phyloP scores from a whole-genome alignment of 2,888 invertebrate genomes.

The Dasysyrphus tricinctus region DNA sequence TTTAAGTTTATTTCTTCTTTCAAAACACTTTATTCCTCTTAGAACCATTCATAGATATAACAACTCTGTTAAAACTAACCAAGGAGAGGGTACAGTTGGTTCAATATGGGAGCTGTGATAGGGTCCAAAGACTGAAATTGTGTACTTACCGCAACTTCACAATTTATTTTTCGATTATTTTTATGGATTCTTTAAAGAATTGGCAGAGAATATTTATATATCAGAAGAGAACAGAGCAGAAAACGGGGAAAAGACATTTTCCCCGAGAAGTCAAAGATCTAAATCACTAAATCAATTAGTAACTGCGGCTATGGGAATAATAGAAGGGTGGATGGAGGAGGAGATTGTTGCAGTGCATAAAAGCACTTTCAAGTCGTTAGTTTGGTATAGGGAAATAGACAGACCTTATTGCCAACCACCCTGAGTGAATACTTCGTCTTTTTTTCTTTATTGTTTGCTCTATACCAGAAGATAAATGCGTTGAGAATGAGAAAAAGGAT shows the following conservation, averaged over 20 bases:
- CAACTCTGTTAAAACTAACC: neutral
- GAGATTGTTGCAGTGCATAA: constrained; percentile 3
- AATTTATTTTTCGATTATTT: constrained; percentile 67
- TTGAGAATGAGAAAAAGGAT: neutral
- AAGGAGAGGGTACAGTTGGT: constrained; percentile 2
- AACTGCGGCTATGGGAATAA: constrained; percentile 24
- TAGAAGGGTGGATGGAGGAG: too few species aligned
- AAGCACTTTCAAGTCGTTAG: constrained; percentile 23
- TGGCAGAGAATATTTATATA: constrained; percentile 11
- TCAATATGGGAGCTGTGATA: neutral
- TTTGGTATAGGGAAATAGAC: constrained; percentile 7
- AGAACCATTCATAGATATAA: neutral
- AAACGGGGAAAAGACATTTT: constrained; percentile 23
- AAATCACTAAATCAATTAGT: constrained; percentile 72
- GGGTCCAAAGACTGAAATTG: constrained; percentile 48
- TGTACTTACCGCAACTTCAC: constrained; percentile 60
- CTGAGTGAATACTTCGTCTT: neutral
- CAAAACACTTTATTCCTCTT: neutral
- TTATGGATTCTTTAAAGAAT: constrained; percentile 53
- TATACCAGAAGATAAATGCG: neutral
- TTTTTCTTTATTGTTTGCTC: neutral
- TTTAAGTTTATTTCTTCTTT: constrained; percentile 18
- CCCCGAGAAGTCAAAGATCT: constrained; percentile 55
- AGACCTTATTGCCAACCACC: constrained; percentile 12
- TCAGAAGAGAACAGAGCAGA: neutral